Evolutionary conservation across 2,888 invertebrate genomes (phyloP).

Genomic region (Cheilosia pagana): DNA sequence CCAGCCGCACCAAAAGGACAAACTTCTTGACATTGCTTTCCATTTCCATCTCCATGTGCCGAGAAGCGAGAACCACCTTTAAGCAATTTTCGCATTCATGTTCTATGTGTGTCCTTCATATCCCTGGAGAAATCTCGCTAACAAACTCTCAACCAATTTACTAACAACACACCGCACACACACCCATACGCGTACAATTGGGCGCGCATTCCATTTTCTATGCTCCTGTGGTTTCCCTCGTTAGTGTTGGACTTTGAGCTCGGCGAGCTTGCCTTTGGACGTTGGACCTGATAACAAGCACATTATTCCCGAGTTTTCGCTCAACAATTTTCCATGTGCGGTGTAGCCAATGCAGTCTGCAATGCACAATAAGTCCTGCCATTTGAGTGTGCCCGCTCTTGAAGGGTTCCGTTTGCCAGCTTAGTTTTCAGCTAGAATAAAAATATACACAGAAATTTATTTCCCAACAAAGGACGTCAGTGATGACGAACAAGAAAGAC

Average conservation of each 20-base stretch:
- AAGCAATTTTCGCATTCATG: slow-evolving; percentile 34
- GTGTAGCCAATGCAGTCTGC: slow-evolving; percentile 27
- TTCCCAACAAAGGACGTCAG: slow-evolving; percentile 37
- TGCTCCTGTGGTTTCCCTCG: slow-evolving; percentile 65
- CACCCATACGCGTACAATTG: slow-evolving; percentile 18
- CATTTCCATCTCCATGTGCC: slow-evolving; percentile 20
- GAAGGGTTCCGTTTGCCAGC: slow-evolving; percentile 24
- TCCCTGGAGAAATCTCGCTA: slow-evolving; percentile 53
- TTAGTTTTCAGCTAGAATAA: slow-evolving; percentile 60
- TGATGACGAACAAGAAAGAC: slow-evolving; percentile 6
- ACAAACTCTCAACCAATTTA: slow-evolving; percentile 62
- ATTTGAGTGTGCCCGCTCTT: background rate
- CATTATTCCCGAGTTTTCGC: slow-evolving; percentile 38
- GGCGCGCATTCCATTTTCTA: slow-evolving; percentile 26
- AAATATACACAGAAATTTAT: slow-evolving; percentile 50
- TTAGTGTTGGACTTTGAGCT: slow-evolving; percentile 57
- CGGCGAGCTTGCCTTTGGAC: slow-evolving; percentile 3
- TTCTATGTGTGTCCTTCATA: slow-evolving; percentile 40
- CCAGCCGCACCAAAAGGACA: slow-evolving; percentile 52
- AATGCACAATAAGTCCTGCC: background rate
- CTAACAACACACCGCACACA: slow-evolving; percentile 54
- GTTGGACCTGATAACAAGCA: slow-evolving; percentile 29
- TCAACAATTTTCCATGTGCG: slow-evolving; percentile 43
- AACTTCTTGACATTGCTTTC: slow-evolving; percentile 62
- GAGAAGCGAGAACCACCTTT: slow-evolving; percentile 32